Evolutionary conservation across 2,797 vertebrate species (phyloP), one percentile per base, ranked within the genome.

Genomic region (Channa striata): DNA sequence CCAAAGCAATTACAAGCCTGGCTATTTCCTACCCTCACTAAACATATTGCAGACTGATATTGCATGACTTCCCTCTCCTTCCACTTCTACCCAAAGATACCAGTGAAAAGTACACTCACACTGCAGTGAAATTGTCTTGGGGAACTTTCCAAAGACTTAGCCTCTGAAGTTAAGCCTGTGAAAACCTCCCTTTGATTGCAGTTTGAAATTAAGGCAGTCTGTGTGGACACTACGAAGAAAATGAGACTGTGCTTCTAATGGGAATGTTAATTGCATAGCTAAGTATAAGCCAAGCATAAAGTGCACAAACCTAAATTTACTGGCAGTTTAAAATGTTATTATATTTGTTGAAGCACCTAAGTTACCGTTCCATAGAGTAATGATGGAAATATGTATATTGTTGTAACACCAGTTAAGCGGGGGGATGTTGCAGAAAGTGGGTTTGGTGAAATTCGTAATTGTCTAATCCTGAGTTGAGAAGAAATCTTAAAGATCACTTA

Each of bases 1-100:
- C 89, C 88, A 89, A 91, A 92, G 90, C 88, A 92, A 92, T 93
- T 92, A 92, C 88, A 90, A 89, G 87, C 76, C 79, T 75, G 67
- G 87, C 85, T 91, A 87, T 91, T 90, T 89, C 89, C 80, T 70
- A 85, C 82, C 83, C 83, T 82, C 68, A 85, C 87, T 90, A 86
- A 91, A 92, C 87, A 86, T 81, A 86, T 80, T 80, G 79, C 73
- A 34, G 76, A 61, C 78, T 84, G 85, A 90, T 87, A 90, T 82
- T 87, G 84, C 87, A 77, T 83, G 87, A 84, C 81, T 86, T 89
- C 61, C 76, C 75, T 74, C 74, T 83, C 53, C 80, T 64, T 62
- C 77, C 82, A 77, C 78, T 67, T 82, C 63, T 50, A 21, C 53
- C 52, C 48, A 75, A 70, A 85, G 88, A 91, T 87, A 85, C 85